Evolutionary conservation across 2,888 invertebrate genomes (phyloP).

Genomic region (Chrysomela aeneicollis): DNA sequence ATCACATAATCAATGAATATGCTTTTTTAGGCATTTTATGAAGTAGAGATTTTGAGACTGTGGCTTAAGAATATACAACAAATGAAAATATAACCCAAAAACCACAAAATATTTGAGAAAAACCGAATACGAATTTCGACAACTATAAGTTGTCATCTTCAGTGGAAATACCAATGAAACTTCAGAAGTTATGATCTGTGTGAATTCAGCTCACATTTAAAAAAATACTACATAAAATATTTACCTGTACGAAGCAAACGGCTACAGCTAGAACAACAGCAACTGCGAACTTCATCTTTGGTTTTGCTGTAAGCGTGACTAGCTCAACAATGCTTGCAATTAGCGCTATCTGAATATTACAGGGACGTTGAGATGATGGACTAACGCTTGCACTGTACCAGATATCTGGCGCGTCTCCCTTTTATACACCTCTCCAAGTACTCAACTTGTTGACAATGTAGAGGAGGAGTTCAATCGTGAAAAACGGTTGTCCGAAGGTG

Average conservation of each 20-base stretch:
- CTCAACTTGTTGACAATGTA: not conserved
- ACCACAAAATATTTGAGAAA: too few relatives aligned
- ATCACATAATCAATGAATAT: too few relatives aligned
- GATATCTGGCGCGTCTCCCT: not conserved
- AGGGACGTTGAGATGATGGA: not conserved
- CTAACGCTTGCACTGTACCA: constrained; percentile 1
- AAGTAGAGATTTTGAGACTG: too few relatives aligned
- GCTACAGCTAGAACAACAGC: constrained; percentile 1
- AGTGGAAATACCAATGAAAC: too few relatives aligned
- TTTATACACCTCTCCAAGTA: not conserved
- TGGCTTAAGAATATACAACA: too few relatives aligned
- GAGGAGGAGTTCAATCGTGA: not conserved
- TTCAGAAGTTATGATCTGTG: too few relatives aligned
- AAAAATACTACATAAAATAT: not conserved
- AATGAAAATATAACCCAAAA: too few relatives aligned
- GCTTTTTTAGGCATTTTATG: too few relatives aligned
- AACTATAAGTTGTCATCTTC: too few relatives aligned
- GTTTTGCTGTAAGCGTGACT: not conserved
- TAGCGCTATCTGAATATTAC: not conserved
- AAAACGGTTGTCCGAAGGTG: too few relatives aligned
- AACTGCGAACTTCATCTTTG: constrained; percentile 11
- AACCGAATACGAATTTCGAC: too few relatives aligned
- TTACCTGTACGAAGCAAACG: constrained; percentile 13
- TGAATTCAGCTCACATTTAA: too few relatives aligned
- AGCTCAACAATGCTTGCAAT: not conserved